Evolutionary conservation across 1,140 invertebrate species (phyloP), one percentile per base, ranked within the genome.

Genomic region (Chironomus striatipennis): DNA sequence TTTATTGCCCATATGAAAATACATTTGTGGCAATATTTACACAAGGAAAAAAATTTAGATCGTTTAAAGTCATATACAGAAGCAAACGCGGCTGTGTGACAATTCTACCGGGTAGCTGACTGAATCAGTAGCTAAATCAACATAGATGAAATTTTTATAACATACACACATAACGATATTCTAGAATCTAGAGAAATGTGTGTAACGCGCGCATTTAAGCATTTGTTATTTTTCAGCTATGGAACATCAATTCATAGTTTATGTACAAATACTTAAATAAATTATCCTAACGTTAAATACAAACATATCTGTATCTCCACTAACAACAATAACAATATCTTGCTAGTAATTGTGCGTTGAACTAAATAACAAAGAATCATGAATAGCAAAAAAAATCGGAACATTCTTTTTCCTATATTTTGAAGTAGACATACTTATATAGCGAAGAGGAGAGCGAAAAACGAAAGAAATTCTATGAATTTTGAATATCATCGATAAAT

Each of bases 121-220:
- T 70, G 65, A 70, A 18, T 70, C 65, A 21, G 65, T 70, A 70
- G 65, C 65, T 70, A 70, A 70, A 70, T 70, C 65, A 70, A 70
- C 65, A 70, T 70, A 7, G 47, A 57, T 57, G 47, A 57, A 57
- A 57, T 57, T 57, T 57, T 57, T n/a, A 57, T 57, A 57, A 57
- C n/a, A 57, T n/a, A 57, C 15, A 57, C 12, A 57, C 10, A 15
- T 1, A 57, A 5, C 24, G 2, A 34, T 34, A 34, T 34, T 34
- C 5, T 1, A 57, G 47, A 57, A 15, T 34, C 5, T 1, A 57
- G 47, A 57, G n/a, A 57, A 57, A 57, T 34, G 5, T 34, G 24
- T 34, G 24, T 34, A n/a, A 57, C n/a, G 47, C 47, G 47, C 47
- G 47, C 47, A n/a, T 57, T 57, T n/a, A 5, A 12, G 8, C 47